Evolutionary conservation across 1,140 invertebrate species (phyloP).

Genomic region (Drosophila funebris): DNA sequence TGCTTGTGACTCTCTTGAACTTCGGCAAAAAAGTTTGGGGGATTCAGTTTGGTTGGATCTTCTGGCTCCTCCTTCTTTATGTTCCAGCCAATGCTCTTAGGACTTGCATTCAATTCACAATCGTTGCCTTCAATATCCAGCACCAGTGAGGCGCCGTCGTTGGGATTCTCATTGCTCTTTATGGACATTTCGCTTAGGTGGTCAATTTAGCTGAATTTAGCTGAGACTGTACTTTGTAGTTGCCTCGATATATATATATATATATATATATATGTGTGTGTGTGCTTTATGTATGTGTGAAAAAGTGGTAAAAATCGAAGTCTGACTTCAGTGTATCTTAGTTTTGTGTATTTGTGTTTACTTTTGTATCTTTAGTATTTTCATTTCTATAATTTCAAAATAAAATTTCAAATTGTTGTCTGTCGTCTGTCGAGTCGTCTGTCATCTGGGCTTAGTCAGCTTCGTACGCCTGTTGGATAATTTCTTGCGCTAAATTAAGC

Average conservation of each 20-base stretch:
- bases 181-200: conserved; percentile 15
- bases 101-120: background rate
- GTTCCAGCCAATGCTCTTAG: conserved; percentile 43
- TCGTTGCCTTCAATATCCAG: conserved; percentile 5
- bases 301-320: conserved; percentile 14
- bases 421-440: background rate
- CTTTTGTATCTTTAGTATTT: background rate
- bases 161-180: background rate
- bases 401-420: background rate
- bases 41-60: background rate
- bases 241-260: no score
- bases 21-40: conserved; percentile 38
- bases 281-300: conserved; percentile 1
- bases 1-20: conserved; percentile 54
- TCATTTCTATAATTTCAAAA: background rate
- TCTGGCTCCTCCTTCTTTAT: background rate
- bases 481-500: conserved; percentile 79
- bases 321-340: conserved; percentile 2
- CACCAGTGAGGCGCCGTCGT: background rate
- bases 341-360: conserved; percentile 9
- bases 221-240: conserved; percentile 1
- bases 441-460: background rate
- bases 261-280: background rate
- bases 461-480: conserved; percentile 55
- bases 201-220: conserved; percentile 1